phyloP scores from a whole-genome alignment of 2,888 invertebrate genomes.

The Drymonia ruficornis region DNA sequence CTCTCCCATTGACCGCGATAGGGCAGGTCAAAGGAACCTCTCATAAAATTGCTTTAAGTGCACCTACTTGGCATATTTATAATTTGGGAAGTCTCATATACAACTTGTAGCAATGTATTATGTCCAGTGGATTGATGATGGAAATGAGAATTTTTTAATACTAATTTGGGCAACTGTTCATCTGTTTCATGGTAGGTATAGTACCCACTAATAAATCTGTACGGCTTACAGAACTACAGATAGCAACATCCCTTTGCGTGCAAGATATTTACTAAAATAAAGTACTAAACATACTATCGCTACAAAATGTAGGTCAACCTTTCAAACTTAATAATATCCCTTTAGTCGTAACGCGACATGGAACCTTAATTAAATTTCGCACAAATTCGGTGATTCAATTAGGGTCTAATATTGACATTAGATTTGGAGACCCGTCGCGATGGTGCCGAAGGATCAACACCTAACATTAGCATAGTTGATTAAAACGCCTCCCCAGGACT shows the following conservation, averaged over 20 bases:
- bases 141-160: constrained; percentile 2
- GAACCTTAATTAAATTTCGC: constrained; percentile 70
- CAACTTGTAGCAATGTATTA: background rate
- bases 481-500: constrained; percentile 77
- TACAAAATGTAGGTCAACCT: constrained; percentile 13
- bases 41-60: constrained; percentile 44
- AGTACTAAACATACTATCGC: constrained; percentile 7
- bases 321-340: constrained; percentile 27
- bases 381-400: constrained; percentile 75
- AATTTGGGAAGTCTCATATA: background rate
- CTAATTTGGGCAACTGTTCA: too few species aligned
- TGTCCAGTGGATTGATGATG: background rate
- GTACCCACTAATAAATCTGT: too few species aligned
- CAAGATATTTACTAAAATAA: too few species aligned
- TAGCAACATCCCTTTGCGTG: too few species aligned
- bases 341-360: constrained; percentile 45
- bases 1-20: constrained; percentile 48
- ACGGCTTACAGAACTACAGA: too few species aligned
- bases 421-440: constrained; percentile 56
- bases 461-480: constrained; percentile 83
- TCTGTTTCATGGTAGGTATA: too few species aligned
- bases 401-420: constrained; percentile 76
- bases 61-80: constrained; percentile 14
- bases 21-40: constrained; percentile 43
- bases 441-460: constrained; percentile 68